Conservation (phyloP, 2,888 invertebrate genomes). For the Gari tellinella region DNA sequence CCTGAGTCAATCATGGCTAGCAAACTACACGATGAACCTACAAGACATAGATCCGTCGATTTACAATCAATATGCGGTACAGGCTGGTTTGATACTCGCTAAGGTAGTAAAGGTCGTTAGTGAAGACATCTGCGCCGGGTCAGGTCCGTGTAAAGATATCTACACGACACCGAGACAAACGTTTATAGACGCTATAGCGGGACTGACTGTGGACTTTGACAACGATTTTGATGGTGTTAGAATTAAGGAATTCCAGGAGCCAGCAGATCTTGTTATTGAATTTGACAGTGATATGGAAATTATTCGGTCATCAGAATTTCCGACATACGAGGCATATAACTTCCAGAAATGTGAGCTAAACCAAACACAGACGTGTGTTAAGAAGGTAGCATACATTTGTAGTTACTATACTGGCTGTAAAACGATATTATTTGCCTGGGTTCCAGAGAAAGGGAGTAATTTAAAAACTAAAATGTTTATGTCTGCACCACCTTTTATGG, state of each 20-base stretch:
- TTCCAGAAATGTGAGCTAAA: slow-evolving; percentile 7
- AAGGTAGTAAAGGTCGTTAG: slow-evolving; percentile 22
- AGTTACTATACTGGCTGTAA: too few relatives aligned
- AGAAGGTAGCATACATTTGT: too few relatives aligned
- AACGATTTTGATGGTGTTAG: slow-evolving; percentile 31
- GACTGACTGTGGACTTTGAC: slow-evolving; percentile 21
- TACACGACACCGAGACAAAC: slow-evolving; percentile 12
- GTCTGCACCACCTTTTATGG: too few relatives aligned
- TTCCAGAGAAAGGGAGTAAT: too few relatives aligned
- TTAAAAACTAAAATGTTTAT: too few relatives aligned
- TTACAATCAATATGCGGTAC: slow-evolving; percentile 50
- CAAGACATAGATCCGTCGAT: slow-evolving; percentile 11
- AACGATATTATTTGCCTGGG: too few relatives aligned
- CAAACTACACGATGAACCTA: too few relatives aligned
- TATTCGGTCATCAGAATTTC: neutral
- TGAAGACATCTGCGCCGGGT: slow-evolving; percentile 3
- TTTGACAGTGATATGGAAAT: slow-evolving; percentile 29
- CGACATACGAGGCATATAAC: slow-evolving; percentile 49
- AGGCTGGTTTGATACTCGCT: slow-evolving; percentile 32
- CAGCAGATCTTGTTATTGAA: slow-evolving; percentile 19
- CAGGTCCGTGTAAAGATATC: slow-evolving; percentile 17
- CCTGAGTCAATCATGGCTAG: too few relatives aligned
- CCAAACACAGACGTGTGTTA: too few relatives aligned
- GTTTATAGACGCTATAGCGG: slow-evolving; percentile 30
- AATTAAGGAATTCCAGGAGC: slow-evolving; percentile 18